These are phyloP conservation scores for Oryzaephilus surinamensis DNA, from an alignment of 1,140 invertebrate genomes.

Conservation along the genomic window DNA sequence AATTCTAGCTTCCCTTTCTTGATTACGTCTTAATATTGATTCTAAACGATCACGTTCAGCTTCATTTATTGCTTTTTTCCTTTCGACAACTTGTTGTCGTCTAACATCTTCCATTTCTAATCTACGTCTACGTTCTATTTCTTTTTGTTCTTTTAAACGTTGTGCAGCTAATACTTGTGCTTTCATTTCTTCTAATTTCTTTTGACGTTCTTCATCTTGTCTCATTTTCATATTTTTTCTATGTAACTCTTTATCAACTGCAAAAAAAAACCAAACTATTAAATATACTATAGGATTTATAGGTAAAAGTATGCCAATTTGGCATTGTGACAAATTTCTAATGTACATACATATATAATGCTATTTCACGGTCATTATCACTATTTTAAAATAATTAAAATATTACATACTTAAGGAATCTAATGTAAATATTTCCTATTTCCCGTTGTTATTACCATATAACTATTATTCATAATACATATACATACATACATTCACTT, in stretches of 20 bases:
- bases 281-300: neutral
- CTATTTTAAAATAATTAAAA: too few species aligned
- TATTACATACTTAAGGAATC: too few species aligned
- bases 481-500: too few species aligned
- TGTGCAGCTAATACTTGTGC: conserved; percentile 76
- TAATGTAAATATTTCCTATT: too few species aligned
- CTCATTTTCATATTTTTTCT: conserved; percentile 59
- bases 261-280: conserved; percentile 15
- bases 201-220: conserved; percentile 75
- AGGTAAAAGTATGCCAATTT: neutral
- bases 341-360: too few species aligned
- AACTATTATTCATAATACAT: too few species aligned
- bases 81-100: conserved; percentile 69
- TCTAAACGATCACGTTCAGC: conserved; percentile 74
- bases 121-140: conserved; percentile 66
- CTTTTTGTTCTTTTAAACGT: conserved; percentile 76
- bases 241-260: conserved; percentile 46
- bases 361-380: too few species aligned
- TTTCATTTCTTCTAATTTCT: conserved; percentile 74
- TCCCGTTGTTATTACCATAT: too few species aligned
- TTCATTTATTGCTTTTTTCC: conserved; percentile 76
- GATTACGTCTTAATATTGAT: conserved; percentile 71
- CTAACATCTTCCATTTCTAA: conserved; percentile 72
- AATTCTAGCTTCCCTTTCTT: conserved; percentile 71
- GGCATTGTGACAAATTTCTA: neutral